Evolutionary conservation across 2,113 vertebrate species (phyloP), one percentile per base, ranked within the genome.

Genomic region (Apus apus): DNA sequence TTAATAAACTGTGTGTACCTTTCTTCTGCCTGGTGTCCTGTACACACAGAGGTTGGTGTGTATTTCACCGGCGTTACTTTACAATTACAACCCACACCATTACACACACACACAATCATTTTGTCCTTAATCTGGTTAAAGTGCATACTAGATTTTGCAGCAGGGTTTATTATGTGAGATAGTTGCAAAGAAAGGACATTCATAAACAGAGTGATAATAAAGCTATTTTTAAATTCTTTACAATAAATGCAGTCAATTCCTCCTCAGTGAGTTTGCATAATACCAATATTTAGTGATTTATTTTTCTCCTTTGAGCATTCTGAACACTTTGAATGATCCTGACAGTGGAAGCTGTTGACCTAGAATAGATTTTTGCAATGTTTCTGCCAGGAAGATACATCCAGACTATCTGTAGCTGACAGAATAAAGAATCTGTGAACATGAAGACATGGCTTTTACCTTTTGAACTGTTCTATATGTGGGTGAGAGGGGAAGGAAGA

Each of bases 301-400:
- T 91, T 87, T 90, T 91, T 68, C 73, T 88, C 66, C 58, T 92
- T 81, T 77, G 85, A 94, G 73, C 51, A 43, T 94, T 82, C 65
- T 80, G 73, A 94, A 68, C 19, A 22, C 62, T 95, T 94, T 89
- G 85, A 94, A 80, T 85, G 64, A 93, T 95, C 76, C 56, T 83
- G 85, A 94, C 93, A 90, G 80, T 90, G 58, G 85, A 95, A 95
- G 53, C 64, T 73, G 0, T 89, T 97, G 95, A 97, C 96, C 95
- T 97, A 94, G 95, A 97, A 97, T 90, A 94, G 87, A 97, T 93
- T 94, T 93, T 81, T 92, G 38, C 56, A 40, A 6, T 75, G 70
- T 87, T 91, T 85, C 82, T 89, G 78, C n/a, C 53, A 78, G 85
- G 95, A 92, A 90, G 93, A 82, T 79, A 4, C 64, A 79, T 93